Evolutionary conservation across 2,113 vertebrate species (phyloP), one percentile per base, ranked within the genome.

Genomic region (Haemorhous mexicanus): DNA sequence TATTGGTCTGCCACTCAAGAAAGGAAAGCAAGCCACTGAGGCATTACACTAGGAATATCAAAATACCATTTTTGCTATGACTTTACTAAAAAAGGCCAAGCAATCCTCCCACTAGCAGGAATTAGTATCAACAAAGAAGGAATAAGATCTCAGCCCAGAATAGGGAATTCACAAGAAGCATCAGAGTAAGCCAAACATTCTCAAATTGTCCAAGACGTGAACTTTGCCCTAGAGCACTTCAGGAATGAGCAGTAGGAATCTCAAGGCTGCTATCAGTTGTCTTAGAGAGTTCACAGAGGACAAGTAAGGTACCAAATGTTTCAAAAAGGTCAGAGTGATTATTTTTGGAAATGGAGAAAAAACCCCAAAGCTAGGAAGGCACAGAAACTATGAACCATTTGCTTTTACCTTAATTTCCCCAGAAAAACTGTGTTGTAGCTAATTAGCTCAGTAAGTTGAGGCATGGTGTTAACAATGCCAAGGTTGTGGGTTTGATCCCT

Each of bases 161-260:
- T 0, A 15, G 33, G 32, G 41, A 92, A 92, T 69, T 85, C 32
- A 68, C 33, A 77, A 28, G 53, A 50, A 88, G n/a, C n/a, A 62
- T 26, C 11, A 69, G 17, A 69, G 23, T 62, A 94, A 93, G 90
- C 47, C 44, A 76, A 89, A 79, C 41, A 16, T 37, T 93, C 68
- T 92, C 59, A 87, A 73, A 79, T 73, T 79, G 85, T 69, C 82
- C 67, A 77, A 70, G 35, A 49, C 37, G 53, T 47, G 50, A 94
- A 85, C 83, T 90, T 95, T 88, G 83, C 79, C 68, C 63, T 85
- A 62, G 88, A 83, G 77, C n/a, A 94, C 56, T 86, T 96, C 18
- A 96, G 59, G 59, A 96, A 80, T 7, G 43, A 84, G 67, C 30
- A 82, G 43, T 90, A 73, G 46, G 85, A 75, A 90, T 84, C 66